Base-by-base conservation (phyloP, 2,888 invertebrate genomes). In the Lasioglossum oenotherae region DNA sequence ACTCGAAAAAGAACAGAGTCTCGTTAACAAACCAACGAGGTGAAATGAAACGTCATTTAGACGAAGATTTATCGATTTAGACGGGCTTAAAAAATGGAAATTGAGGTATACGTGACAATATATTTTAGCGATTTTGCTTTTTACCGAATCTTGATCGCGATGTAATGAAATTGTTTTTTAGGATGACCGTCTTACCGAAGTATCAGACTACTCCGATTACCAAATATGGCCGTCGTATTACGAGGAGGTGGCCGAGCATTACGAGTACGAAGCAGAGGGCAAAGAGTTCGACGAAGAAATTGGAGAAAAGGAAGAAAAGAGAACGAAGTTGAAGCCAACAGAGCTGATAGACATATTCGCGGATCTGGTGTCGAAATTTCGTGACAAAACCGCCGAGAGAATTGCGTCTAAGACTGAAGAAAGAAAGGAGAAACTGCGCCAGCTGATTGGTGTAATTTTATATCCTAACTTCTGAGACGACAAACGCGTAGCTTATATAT, bases 361-460 rank as follows among this genome's bases (percentile, higher is more conserved):
- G n/a, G 74, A 74, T 0, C 72, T 80, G 5, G 16, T 78, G 14
- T n/a, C 2, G 2, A 27, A 67, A 41, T 78, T 81, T 69, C 80
- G 44, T 31, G 83, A 82, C 3, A 78, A 77, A 35, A 80, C 60
- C 1, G 82, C 77, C 6, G 82, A 60, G 23, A 84, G 74, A 73
- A 84, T 81, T 16, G 38, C 74, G 0, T 53, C 46, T 1, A 80
- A 67, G 16, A 44, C 80, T 16, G 74, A 86, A 76, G 84, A 81
- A 46, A 82, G 79, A 46, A 87, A 80, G 41, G 82, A 87, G 53
- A 67, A 76, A 23, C 69, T 91, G 49, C 86, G 74, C 46, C 80
- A 79, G 67, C 73, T 91, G 41, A 87, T 92, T 49, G 89, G 87
- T 82, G 92, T 92, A 92, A 92, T 75, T 80, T 46, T 31, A 75